Percentiles rank a stretch among this genome's conserved stretches.
Evolutionary conservation across 2,888 invertebrate genomes (phyloP).

Genomic region (Sympetrum striolatum): DNA sequence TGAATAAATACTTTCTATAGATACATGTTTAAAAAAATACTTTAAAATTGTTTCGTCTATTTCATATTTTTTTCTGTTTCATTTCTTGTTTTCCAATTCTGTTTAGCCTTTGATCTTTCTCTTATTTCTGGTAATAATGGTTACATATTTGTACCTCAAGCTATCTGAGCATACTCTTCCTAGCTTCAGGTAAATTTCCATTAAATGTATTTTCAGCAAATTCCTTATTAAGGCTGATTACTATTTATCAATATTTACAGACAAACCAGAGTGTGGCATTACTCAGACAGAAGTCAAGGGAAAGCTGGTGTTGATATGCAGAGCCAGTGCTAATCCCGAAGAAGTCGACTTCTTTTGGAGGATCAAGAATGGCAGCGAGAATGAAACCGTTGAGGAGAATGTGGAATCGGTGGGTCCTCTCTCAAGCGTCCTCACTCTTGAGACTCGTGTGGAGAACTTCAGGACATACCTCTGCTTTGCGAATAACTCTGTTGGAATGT

Average conservation of each 20-base stretch:
- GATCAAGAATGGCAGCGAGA: conserved; percentile 75
- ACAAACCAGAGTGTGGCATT: conserved; percentile 84
- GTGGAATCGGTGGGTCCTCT: conserved; percentile 61
- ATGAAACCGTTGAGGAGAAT: conserved; percentile 74
- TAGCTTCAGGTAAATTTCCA: background rate
- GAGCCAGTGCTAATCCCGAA: conserved; percentile 80
- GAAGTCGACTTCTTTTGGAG: conserved; percentile 83
- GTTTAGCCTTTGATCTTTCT: too few relatives aligned
- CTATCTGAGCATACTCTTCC: background rate
- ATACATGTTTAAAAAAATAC: too few relatives aligned
- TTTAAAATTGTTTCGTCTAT: too few relatives aligned
- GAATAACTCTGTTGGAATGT: conserved; percentile 80
- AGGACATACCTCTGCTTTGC: conserved; percentile 86
- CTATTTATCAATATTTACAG: conserved; percentile 60
- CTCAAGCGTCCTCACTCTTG: conserved; percentile 70
- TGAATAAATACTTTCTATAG: too few relatives aligned
- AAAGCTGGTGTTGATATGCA: conserved; percentile 79
- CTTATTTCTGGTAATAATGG: too few relatives aligned
- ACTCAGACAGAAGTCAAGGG: conserved; percentile 75
- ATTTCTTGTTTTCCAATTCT: too few relatives aligned
- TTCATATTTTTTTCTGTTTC: too few relatives aligned
- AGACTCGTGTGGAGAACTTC: conserved; percentile 67
- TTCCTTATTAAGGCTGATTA: background rate
- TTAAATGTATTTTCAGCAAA: background rate
- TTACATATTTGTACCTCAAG: background rate